Conservation (phyloP, 2,113 vertebrate genomes). For the Aythya baeri region DNA sequence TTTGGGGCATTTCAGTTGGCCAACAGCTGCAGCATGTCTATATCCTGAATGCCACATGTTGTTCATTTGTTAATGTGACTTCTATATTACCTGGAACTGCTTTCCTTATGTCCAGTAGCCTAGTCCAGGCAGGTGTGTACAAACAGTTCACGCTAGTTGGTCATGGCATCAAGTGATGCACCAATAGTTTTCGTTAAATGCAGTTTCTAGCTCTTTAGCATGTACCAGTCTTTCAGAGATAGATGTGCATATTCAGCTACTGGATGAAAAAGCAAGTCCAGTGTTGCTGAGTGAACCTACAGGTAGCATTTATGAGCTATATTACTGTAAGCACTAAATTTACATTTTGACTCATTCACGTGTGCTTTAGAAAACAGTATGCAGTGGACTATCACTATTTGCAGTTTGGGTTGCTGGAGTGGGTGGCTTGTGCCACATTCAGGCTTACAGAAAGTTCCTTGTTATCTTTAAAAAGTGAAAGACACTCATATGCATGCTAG, state of each 20-base stretch:
- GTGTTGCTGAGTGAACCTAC: neutral
- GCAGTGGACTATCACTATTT: neutral
- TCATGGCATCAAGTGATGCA: neutral
- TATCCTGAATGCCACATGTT: neutral
- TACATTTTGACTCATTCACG: neutral
- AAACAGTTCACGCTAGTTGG: neutral
- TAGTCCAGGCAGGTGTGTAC: neutral
- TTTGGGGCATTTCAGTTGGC: neutral
- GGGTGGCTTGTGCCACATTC: neutral
- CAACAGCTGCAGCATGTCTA: neutral
- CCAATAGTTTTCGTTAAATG: neutral
- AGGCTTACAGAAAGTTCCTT: neutral
- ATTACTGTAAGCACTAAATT: neutral
- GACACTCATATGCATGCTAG: neutral
- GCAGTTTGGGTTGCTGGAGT: neutral
- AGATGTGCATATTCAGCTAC: neutral
- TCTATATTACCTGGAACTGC: neutral
- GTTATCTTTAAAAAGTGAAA: neutral
- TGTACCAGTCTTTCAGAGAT: neutral
- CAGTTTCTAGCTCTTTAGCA: neutral
- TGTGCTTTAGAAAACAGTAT: neutral
- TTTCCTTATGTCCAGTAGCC: neutral
- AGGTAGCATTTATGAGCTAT: neutral
- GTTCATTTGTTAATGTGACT: neutral
- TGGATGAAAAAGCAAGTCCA: neutral